These are phyloP conservation scores for Telenomus remus DNA, from an alignment of 1,140 invertebrate species.

Conservation along the genomic window DNA sequence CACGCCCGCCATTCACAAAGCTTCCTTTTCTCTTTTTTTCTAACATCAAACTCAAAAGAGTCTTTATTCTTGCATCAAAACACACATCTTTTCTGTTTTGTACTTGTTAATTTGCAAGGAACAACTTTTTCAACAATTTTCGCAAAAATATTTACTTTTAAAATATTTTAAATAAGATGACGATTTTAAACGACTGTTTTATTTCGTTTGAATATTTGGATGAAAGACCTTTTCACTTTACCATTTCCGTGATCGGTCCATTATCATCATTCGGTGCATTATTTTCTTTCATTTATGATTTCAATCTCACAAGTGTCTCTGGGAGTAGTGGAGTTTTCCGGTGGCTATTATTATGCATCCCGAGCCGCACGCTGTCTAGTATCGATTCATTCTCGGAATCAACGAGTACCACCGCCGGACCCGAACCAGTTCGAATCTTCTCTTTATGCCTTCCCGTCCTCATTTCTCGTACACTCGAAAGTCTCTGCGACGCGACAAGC, in stretches of 20 bases:
- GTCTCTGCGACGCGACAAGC: slow-evolving; percentile 9
- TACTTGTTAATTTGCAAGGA: too few species aligned
- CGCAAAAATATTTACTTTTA: too few species aligned
- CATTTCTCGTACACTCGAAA: slow-evolving; percentile 1
- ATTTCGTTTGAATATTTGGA: slow-evolving; percentile 1
- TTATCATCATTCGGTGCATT: slow-evolving; percentile 19
- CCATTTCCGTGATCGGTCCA: slow-evolving; percentile 28
- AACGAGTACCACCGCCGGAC: slow-evolving; percentile 29
- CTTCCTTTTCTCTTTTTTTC: too few species aligned
- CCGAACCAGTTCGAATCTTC: slow-evolving; percentile 27
- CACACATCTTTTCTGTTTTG: too few species aligned
- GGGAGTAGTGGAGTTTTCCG: slow-evolving; percentile 46
- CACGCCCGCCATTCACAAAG: too few species aligned
- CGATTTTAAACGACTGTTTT: neutral
- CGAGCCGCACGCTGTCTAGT: slow-evolving; percentile 39
- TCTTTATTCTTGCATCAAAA: too few species aligned
- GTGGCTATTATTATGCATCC: slow-evolving; percentile 47
- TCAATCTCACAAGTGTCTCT: slow-evolving; percentile 48
- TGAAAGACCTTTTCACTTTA: slow-evolving; percentile 15
- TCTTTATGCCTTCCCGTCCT: slow-evolving; percentile 12
- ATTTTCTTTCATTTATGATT: slow-evolving; percentile 44
- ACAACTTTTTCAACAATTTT: too few species aligned
- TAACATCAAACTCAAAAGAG: too few species aligned
- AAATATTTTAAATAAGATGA: too few species aligned
- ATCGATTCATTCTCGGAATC: slow-evolving; percentile 44